phyloP scores from a whole-genome alignment of 2,888 invertebrate species.

The Sipha maydis region DNA sequence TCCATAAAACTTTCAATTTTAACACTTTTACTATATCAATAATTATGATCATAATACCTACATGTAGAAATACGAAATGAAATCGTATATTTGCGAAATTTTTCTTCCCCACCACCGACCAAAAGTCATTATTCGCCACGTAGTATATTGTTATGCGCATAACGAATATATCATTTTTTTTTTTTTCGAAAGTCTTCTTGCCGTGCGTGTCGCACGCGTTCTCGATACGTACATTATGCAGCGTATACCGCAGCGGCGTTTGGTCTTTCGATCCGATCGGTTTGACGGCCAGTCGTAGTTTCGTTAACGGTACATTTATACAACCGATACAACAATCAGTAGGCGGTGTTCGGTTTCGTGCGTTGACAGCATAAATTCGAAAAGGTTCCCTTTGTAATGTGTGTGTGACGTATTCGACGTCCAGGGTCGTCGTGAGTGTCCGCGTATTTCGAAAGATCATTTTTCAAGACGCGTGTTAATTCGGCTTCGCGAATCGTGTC shows the following conservation, averaged over 20 bases:
- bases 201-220: background rate
- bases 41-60: too few species aligned
- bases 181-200: too few species aligned
- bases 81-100: too few species aligned
- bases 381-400: slow-evolving; percentile 6
- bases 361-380: background rate
- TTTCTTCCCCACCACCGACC: too few species aligned
- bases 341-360: too few species aligned
- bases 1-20: too few species aligned
- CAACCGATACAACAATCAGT: background rate
- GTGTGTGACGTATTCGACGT: background rate
- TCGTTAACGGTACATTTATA: background rate
- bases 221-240: background rate
- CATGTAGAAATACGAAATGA: too few species aligned
- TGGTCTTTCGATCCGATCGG: background rate
- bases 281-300: background rate
- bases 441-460: slow-evolving; percentile 12
- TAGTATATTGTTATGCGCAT: too few species aligned
- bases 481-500: slow-evolving; percentile 26
- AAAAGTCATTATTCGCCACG: too few species aligned
- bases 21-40: too few species aligned
- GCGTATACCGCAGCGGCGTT: background rate
- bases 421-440: background rate
- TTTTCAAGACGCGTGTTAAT: slow-evolving; percentile 30
- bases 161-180: too few species aligned